A percentile compares a stretch with the other conserved stretches of the same genome.
phyloP scores from a whole-genome alignment of 2,888 invertebrate species.

The Omphaloscelis lunosa region DNA sequence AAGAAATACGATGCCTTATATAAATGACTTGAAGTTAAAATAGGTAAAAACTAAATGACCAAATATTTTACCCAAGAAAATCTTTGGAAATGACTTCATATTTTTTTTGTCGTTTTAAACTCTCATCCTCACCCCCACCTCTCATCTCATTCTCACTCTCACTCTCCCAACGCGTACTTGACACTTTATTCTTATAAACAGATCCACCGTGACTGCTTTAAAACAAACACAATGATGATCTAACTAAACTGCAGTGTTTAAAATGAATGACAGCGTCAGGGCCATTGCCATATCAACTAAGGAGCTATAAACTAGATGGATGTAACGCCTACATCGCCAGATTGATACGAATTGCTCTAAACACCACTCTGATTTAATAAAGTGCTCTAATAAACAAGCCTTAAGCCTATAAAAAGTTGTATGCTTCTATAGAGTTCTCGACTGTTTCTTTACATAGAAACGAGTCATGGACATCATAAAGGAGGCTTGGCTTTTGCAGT shows the following conservation, averaged over 20 bases:
- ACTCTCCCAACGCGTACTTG: background rate
- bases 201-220: background rate
- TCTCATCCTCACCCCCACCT: background rate
- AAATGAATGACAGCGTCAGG: slow-evolving; percentile 53
- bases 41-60: background rate
- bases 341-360: slow-evolving; percentile 55
- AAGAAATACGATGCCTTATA: background rate
- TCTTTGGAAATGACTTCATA: background rate
- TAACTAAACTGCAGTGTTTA: slow-evolving; percentile 38
- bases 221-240: slow-evolving; percentile 27
- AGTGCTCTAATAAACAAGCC: slow-evolving; percentile 25
- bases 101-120: background rate
- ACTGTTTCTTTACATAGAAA: background rate
- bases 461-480: background rate
- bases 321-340: slow-evolving; percentile 56
- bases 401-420: background rate
- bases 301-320: slow-evolving; percentile 53
- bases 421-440: background rate
- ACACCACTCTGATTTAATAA: slow-evolving; percentile 54
- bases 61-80: background rate
- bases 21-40: background rate
- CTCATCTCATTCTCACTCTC: too few species aligned
- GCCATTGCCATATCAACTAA: slow-evolving; percentile 78
- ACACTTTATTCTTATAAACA: background rate
- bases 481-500: background rate